Evolutionary conservation across 2,888 invertebrate genomes (phyloP), one percentile per base, ranked within the genome.

Genomic region (Homarus gammarus): DNA sequence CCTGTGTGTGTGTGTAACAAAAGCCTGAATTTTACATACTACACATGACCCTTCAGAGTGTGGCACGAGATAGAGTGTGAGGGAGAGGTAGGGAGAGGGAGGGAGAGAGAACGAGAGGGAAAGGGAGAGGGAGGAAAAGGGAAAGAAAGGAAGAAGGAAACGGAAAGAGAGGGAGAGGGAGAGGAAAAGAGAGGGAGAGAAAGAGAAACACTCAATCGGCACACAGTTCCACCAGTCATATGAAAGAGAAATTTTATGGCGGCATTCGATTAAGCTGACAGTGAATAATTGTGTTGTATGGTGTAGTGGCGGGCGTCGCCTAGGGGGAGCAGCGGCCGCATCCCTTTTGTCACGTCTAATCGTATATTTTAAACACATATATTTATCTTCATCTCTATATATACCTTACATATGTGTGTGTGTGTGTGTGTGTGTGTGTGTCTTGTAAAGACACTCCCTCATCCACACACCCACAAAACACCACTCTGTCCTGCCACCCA

Each of bases 241-340:
- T 75, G 27, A 75, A 40, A 72, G 72, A 6, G 75, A 75, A 75
- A 75, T 75, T 40, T 40, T 22, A 75, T 75, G n/a, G 38, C 36
- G 40, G 18, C 75, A 75, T 8, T 38, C 75, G 40, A 10, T 38
- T 75, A 5, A 27, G 33, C 40, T 22, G 75, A 75, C 33, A 75
- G n/a, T 33, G 33, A 75, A 40, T 22, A 40, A 38, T 40, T 18
- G 38, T 75, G 40, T n/a, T 40, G 75, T 75, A 75, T 75, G 75
- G 75, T 38, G n/a, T 18, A 75, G 44, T 44, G 44, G 44, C 12
- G 44, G 6, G 44, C 44, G n/a, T n/a, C n/a, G n/a, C n/a, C n/a
- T n/a, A n/a, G n/a, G n/a, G n/a, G n/a, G n/a, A n/a, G n/a, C n/a
- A n/a, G n/a, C n/a, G n/a, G n/a, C n/a, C n/a, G n/a, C n/a, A n/a